Evolutionary conservation across 2,888 invertebrate species (phyloP).

Genomic region (Oeneis ivallda): DNA sequence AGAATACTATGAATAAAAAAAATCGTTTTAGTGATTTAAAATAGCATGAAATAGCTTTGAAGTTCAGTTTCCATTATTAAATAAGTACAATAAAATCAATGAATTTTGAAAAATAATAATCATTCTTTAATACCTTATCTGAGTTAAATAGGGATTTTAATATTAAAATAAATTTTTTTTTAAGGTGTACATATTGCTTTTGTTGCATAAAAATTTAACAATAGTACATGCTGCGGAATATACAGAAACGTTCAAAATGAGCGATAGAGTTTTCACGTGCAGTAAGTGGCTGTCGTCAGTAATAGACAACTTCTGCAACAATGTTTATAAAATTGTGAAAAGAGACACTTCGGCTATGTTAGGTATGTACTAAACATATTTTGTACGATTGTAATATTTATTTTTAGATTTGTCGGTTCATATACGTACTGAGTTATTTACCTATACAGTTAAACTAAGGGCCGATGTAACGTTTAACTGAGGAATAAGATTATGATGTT

Average conservation of each 20-base stretch:
- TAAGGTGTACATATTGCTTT: conserved; percentile 56
- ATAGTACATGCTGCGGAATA: conserved; percentile 43
- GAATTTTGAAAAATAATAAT: neutral
- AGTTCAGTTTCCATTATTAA: neutral
- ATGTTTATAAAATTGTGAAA: conserved; percentile 65
- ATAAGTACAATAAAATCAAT: neutral
- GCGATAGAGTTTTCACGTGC: conserved; percentile 60
- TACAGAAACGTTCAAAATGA: conserved; percentile 53
- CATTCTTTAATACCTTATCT: neutral
- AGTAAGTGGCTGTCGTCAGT: conserved; percentile 63
- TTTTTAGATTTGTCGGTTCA: neutral
- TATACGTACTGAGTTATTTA: too few species aligned
- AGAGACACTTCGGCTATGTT: conserved; percentile 66
- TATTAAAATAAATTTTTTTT: conserved; percentile 46
- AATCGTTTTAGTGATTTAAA: too few species aligned
- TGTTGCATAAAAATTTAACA: conserved; percentile 48
- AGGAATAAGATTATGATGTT: too few species aligned
- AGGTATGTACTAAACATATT: conserved; percentile 50
- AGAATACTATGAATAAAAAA: neutral
- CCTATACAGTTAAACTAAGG: too few species aligned
- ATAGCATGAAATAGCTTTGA: neutral
- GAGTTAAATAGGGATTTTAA: neutral
- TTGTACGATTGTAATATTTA: neutral
- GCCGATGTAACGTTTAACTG: too few species aligned
- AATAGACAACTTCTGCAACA: conserved; percentile 65